These are phyloP conservation scores for Zaprionus vittiger DNA, from an alignment of 1,140 invertebrate species.

Conservation along the genomic window DNA sequence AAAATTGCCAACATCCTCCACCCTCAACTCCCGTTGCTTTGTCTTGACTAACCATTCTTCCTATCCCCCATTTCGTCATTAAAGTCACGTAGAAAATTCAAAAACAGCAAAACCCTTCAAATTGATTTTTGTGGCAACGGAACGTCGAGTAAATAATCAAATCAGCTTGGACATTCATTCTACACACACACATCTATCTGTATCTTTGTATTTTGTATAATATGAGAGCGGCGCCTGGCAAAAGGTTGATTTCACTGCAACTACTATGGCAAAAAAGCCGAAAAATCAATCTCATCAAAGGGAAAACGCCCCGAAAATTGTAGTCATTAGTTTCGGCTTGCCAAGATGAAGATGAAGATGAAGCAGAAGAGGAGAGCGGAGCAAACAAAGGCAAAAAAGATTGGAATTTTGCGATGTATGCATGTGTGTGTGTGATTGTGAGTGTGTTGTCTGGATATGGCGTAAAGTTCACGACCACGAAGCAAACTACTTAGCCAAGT, in stretches of 20 bases:
- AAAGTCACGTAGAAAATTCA: slow-evolving; percentile 68
- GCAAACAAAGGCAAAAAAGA: slow-evolving; percentile 47
- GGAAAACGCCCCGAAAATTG: slow-evolving; percentile 72
- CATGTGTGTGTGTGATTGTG: not conserved
- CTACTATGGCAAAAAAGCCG: slow-evolving; percentile 15
- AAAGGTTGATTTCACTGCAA: slow-evolving; percentile 30
- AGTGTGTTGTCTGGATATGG: slow-evolving; percentile 11
- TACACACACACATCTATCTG: not conserved
- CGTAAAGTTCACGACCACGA: slow-evolving; percentile 61
- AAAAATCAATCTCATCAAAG: slow-evolving; percentile 71
- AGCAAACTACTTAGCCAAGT: slow-evolving; percentile 66
- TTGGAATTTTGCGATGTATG: slow-evolving; percentile 38
- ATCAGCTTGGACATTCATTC: slow-evolving; percentile 52
- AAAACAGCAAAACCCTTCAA: slow-evolving; percentile 56
- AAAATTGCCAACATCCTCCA: slow-evolving; percentile 21
- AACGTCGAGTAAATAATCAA: slow-evolving; percentile 72
- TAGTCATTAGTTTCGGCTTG: slow-evolving; percentile 73
- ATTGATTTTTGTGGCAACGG: slow-evolving; percentile 73
- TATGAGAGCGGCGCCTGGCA: slow-evolving; percentile 41
- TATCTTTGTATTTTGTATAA: slow-evolving; percentile 25
- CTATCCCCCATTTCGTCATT: slow-evolving; percentile 20
- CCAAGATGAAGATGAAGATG: slow-evolving; percentile 1
- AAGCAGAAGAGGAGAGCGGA: not conserved
- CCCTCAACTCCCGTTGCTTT: not conserved
- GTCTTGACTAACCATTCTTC: slow-evolving; percentile 15